Evolutionary conservation across 2,888 invertebrate genomes (phyloP).

Genomic region (Heteropelma amictum): DNA sequence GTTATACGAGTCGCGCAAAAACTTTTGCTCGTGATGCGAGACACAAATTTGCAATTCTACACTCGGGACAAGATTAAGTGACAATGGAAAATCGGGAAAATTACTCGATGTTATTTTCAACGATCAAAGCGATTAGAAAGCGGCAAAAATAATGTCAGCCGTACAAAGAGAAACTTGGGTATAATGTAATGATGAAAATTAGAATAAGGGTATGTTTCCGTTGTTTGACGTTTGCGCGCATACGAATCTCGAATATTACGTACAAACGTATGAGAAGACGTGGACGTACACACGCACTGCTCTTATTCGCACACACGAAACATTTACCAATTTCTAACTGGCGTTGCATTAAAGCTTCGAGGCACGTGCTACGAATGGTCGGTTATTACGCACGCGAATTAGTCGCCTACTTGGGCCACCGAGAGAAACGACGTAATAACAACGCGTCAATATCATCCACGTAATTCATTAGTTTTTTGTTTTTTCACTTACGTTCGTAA

Average conservation of each 20-base stretch:
- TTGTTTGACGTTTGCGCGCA: background rate
- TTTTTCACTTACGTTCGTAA: conserved; percentile 46
- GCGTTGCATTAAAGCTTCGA: conserved; percentile 62
- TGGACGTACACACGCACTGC: background rate
- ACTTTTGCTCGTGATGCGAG: background rate
- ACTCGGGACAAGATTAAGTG: too few species aligned
- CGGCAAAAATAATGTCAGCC: conserved; percentile 27
- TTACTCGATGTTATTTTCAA: background rate
- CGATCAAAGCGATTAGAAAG: conserved; percentile 11
- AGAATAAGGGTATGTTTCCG: conserved; percentile 44
- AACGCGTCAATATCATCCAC: conserved; percentile 25
- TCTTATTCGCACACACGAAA: conserved; percentile 20
- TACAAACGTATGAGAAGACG: conserved; percentile 25
- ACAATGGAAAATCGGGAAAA: too few species aligned
- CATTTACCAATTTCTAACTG: conserved; percentile 58
- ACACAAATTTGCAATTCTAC: too few species aligned
- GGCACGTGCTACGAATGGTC: conserved; percentile 67
- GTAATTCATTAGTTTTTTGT: conserved; percentile 30
- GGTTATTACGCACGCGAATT: conserved; percentile 68
- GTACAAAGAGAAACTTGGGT: background rate
- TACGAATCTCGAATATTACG: conserved; percentile 8
- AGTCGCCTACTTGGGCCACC: conserved; percentile 59
- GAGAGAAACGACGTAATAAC: conserved; percentile 35
- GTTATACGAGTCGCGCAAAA: background rate
- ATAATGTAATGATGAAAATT: conserved; percentile 50